Evolutionary conservation across 35 echinoderm and acorn worm genomes (phyloP).

Genomic region (Patiria miniata): DNA sequence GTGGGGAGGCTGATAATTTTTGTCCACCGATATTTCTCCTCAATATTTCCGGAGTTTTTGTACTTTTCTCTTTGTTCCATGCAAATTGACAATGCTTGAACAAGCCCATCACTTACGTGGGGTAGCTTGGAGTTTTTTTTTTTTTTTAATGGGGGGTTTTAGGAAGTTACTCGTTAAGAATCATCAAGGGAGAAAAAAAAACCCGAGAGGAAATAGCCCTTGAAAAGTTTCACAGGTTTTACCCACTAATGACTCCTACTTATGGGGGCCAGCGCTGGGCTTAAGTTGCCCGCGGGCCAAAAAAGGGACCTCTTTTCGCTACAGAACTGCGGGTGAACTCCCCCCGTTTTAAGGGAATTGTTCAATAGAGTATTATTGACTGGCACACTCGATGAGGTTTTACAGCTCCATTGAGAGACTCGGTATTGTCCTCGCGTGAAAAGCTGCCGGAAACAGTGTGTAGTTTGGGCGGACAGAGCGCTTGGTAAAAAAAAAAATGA

Average conservation of each 20-base stretch:
- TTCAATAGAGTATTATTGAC: constrained; percentile 20
- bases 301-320: constrained; percentile 15
- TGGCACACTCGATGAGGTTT: constrained; percentile 15
- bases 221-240: constrained; percentile 9
- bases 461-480: too few species aligned
- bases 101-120: too few species aligned
- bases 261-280: not conserved
- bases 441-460: constrained; percentile 4
- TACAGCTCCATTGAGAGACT: not conserved
- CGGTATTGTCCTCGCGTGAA: not conserved
- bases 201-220: too few species aligned
- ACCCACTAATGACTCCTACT: constrained; percentile 10
- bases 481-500: too few species aligned
- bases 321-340: not conserved
- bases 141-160: too few species aligned
- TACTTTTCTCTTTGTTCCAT: too few species aligned
- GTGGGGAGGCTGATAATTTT: not conserved
- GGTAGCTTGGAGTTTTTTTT: too few species aligned
- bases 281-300: not conserved
- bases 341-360: not conserved
- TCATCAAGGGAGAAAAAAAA: too few species aligned
- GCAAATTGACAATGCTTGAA: too few species aligned
- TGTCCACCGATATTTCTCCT: not conserved
- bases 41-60: too few species aligned
- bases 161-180: too few species aligned